Evolutionary conservation across 2,797 vertebrate genomes (phyloP).

Genomic region (Oceanodroma leucorhoa): DNA sequence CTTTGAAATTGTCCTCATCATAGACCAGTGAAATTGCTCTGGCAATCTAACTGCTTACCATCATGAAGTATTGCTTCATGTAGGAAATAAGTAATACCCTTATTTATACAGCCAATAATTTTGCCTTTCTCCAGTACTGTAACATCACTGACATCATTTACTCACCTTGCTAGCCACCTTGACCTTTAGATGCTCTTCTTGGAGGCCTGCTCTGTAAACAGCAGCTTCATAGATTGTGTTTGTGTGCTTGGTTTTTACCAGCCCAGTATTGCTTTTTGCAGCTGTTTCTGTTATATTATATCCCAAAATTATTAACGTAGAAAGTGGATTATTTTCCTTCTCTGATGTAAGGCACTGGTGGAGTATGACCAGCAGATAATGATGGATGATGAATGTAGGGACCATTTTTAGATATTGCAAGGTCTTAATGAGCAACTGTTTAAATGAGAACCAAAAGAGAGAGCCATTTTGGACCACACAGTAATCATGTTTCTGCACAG

Average conservation of each 20-base stretch:
- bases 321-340: neutral
- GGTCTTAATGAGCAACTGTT: neutral
- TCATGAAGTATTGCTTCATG: neutral
- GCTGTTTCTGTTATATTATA: neutral
- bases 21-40: neutral
- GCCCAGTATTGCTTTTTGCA: neutral
- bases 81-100: neutral
- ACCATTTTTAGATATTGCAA: neutral
- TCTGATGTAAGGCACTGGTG: neutral
- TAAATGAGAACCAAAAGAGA: neutral
- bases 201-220: neutral
- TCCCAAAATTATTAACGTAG: neutral
- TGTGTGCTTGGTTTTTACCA: neutral
- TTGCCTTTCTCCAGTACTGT: neutral
- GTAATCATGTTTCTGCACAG: neutral
- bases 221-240: neutral
- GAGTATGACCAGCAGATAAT: neutral
- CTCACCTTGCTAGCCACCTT: neutral
- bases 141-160: neutral
- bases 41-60: neutral
- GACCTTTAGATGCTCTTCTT: neutral
- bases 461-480: rapidly evolving
- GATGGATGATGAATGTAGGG: neutral
- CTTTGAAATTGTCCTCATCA: neutral
- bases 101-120: neutral